Conservation (phyloP, 2,888 invertebrate genomes). For the Athalia rosae region DNA sequence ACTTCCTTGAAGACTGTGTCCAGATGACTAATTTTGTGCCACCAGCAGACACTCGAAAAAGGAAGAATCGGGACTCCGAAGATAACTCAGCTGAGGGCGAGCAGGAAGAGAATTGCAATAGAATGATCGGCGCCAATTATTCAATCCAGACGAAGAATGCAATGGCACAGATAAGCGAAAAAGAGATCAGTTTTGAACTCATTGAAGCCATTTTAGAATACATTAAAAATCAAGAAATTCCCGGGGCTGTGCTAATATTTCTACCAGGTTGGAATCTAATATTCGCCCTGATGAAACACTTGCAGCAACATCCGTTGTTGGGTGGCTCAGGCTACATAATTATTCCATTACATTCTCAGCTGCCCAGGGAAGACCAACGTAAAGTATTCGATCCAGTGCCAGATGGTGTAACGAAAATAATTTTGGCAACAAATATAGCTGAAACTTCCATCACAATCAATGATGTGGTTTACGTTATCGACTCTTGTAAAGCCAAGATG, state of each 20-base stretch:
- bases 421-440: constrained; percentile 97
- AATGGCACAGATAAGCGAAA: constrained; percentile 88
- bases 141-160: constrained; percentile 80
- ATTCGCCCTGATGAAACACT: constrained; percentile 90
- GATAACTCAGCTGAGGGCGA: constrained; percentile 73
- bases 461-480: constrained; percentile 98
- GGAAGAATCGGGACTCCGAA: constrained; percentile 76
- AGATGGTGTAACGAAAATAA: constrained; percentile 91
- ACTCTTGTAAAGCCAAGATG: constrained; percentile 97
- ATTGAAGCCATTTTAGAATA: constrained; percentile 86
- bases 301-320: constrained; percentile 85
- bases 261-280: constrained; percentile 98
- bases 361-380: constrained; percentile 96
- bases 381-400: constrained; percentile 94
- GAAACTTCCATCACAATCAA: constrained; percentile 99
- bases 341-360: constrained; percentile 97
- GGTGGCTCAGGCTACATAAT: constrained; percentile 82
- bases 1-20: constrained; percentile 95
- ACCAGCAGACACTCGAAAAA: constrained; percentile 83
- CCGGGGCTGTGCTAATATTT: constrained; percentile 94
- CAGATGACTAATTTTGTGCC: constrained; percentile 91
- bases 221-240: constrained; percentile 78
- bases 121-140: constrained; percentile 71
- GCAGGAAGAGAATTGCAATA: constrained; percentile 86
- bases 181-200: constrained; percentile 94